Base-by-base conservation (phyloP, 2,888 invertebrate genomes). In the Hemaris fuciformis region DNA sequence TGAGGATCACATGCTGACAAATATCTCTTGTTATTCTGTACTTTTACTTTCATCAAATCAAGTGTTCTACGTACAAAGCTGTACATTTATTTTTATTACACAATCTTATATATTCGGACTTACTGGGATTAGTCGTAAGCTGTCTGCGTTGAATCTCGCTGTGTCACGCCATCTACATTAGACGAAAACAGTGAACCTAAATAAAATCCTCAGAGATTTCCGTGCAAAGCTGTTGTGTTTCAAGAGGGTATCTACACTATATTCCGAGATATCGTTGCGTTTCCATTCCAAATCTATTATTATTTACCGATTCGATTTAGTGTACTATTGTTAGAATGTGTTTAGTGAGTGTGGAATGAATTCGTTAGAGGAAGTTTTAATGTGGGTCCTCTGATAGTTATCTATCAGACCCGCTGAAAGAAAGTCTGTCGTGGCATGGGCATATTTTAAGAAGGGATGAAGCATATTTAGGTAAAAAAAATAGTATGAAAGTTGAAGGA, bases 171-270 rank as follows among this genome's bases (percentile, higher is more conserved):
- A 53, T 53, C 53, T 31, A 31, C 53, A 31, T 27, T 53, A 53
- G 53, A 53, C 53, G 53, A 53, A 53, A 53, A 31, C 31, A 31
- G 31, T 53, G 31, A 53, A 53, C 53, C 53, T 53, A 31, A 18
- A 53, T 31, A 53, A 53, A 53, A 53, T 53, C 53, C 53, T 53
- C 53, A 18, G 53, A 53, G 53, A 53, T 53, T 53, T 31, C 46
- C 31, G 53, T 10, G 53, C 53, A 53, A 31, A 53, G 53, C 53
- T 53, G 27, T 53, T 53, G 53, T 27, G 48, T 53, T 53, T 53
- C 31, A 27, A 31, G 53, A 10, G 18, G 53, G 4, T 53, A 27
- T 46, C 18, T 27, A 18, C 48, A 15, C 48, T 48, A 48, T 53
- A 53, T 53, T 53, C 27, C 27, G 10, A 27, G 27, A 15, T 53